phyloP scores from a whole-genome alignment of 2,888 invertebrate genomes.

The Chymomyza fuscimana region DNA sequence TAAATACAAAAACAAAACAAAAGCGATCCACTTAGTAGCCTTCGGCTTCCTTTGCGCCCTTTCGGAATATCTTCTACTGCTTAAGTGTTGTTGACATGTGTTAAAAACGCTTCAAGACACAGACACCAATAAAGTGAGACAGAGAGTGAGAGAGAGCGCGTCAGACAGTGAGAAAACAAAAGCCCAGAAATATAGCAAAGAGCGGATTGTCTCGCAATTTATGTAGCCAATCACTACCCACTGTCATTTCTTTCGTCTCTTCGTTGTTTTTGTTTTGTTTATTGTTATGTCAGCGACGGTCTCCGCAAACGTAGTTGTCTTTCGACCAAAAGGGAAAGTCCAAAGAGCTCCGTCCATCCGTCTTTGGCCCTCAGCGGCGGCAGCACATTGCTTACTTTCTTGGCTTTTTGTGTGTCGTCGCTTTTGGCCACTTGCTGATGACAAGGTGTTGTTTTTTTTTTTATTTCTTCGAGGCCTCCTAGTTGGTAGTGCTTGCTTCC shows the following conservation, averaged over 20 bases:
- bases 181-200: constrained; percentile 11
- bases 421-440: constrained; percentile 47
- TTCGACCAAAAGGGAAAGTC: constrained; percentile 65
- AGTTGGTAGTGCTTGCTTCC: constrained; percentile 38
- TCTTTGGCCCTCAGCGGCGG: constrained; percentile 44
- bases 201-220: constrained; percentile 43
- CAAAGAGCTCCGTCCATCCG: constrained; percentile 32
- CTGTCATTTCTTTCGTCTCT: constrained; percentile 6
- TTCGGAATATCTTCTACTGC: not conserved
- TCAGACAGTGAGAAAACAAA: not conserved
- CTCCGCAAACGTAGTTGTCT: constrained; percentile 30
- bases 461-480: not conserved
- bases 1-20: not conserved
- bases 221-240: constrained; percentile 47
- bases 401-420: constrained; percentile 35
- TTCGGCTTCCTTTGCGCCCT: not conserved
- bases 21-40: constrained; percentile 16
- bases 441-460: not conserved
- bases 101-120: constrained; percentile 54
- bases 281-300: constrained; percentile 60
- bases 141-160: constrained; percentile 38
- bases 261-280: constrained; percentile 14
- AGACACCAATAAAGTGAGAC: constrained; percentile 24
- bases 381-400: constrained; percentile 49
- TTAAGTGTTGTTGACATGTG: constrained; percentile 31